Evolutionary conservation across 2,113 vertebrate species (phyloP), one percentile per base, ranked within the genome.

Genomic region (Indri indri): DNA sequence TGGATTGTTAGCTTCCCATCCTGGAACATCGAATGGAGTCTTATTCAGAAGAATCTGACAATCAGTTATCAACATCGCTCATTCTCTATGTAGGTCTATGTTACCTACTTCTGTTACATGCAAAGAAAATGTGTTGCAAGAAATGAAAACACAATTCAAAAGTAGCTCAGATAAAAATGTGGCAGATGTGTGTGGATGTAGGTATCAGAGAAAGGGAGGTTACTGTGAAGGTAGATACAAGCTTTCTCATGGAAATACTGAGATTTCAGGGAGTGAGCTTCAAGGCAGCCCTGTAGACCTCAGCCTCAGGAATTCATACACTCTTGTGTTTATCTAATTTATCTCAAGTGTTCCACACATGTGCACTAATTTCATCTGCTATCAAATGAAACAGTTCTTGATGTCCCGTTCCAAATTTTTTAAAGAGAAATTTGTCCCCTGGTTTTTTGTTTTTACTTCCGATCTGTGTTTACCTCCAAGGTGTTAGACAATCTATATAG

Each of bases 71-170:
- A n/a, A 8, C 32, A 79, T 30, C 32, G 61, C 8, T 63, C 1
- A 54, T 70, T 87, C 12, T 47, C 20, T 79, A 20, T 81, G 14
- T 1, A 81, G 59, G 18, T 37, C 22, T 85, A 66, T 40, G 30
- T 1, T 68, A 52, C 9, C 8, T 77, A 10, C 47, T 94, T 91
- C n/a, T 63, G 20, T 70, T 80, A 40, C 0, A 88, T 45, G 14
- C 25, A 80, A 81, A 88, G 59, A 88, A 73, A 87, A 82, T 18
- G 3, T 71, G 11, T 71, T 92, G 30, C 7, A 66, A 30, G 34
- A 96, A 95, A 85, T 91, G 76, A 20, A 97, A 87, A 79, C 10
- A 52, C 2, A 95, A 54, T 90, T 82, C 30, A 97, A 59, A 95
- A 92, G 12, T 50, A 92, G 13, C 8, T 91, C 30, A 47, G 70